Base-by-base conservation (phyloP, 1,140 invertebrate species). In the Drosophila neocordata region DNA sequence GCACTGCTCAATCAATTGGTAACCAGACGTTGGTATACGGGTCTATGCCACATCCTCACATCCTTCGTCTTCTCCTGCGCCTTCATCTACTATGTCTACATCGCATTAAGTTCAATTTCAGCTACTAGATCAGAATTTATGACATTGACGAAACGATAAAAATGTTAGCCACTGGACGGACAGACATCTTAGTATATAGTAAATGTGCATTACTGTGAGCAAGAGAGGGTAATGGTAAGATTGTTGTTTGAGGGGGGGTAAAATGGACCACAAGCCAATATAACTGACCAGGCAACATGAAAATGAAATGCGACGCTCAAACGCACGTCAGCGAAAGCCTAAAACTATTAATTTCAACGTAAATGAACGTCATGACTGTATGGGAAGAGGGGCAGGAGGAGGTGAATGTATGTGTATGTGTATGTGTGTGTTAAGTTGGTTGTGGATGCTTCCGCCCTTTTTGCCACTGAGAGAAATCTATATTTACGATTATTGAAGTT, bases 401-500 rank as follows among this genome's bases (percentile, higher is more conserved):
- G 20, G 53, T 12, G 6, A 52, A n/a, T 18, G n/a, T 8, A 2
- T 48, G 4, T 20, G n/a, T 48, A 9, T 48, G 8, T 48, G 41
- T 48, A 15, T 9, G 15, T 48, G 8, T 20, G 41, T 48, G 8
- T 34, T 7, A 13, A 11, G 24, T 57, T 38, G 35, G 4, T 41
- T 20, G 3, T 48, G 18, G 41, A 48, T 11, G 41, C 41, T 48
- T 48, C 41, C 41, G 41, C 41, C 41, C 41, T 48, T 48, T 48
- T 48, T 7, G 41, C 41, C 41, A 48, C 41, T 48, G 62, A 65
- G 84, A 88, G 83, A 91, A 91, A 91, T 91, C 89, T 91, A 91
- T 91, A 91, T 91, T 91, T 91, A 91, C 89, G 89, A 91, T 91
- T 91, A 91, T 91, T 91, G 89, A 91, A 91, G 89, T 91, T 91